Evolutionary conservation across 2,888 invertebrate genomes (phyloP), one percentile per base, ranked within the genome.

Genomic region (Harpalus rubripes): DNA sequence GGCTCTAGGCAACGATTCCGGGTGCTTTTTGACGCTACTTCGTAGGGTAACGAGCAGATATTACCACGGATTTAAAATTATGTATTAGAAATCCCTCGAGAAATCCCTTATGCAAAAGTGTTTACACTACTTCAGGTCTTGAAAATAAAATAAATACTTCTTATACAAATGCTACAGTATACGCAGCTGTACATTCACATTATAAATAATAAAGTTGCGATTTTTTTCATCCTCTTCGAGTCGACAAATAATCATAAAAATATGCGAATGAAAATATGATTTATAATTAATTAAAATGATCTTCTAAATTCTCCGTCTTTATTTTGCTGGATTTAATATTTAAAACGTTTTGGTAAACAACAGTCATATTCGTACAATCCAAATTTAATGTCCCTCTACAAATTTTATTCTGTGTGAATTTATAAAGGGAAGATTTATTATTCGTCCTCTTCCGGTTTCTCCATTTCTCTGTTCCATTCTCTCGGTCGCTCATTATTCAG

Each of bases 361-460:
- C 8, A 52, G 12, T 52, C 44, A 52, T 12, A 12, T 12, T 52
- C 44, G 44, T 52, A 52, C 44, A 52, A 52, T 52, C 10, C 44
- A 52, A 52, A 52, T 52, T 52, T 52, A 52, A 52, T 52, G 44
- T 12, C 10, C 44, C 44, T 52, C 44, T 52, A 52, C 44, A 52
- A 52, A 52, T 52, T 52, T 52, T 52, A 52, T 52, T 52, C 44
- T 52, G 44, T 52, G 44, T 52, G 44, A 52, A 52, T 52, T 6
- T 52, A 52, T 52, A 12, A 8, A 52, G 44, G 4, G 2, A 52
- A 12, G 44, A 52, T 52, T 52, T 52, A 52, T 52, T 52, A 52
- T 52, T 52, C 44, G 44, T 52, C 44, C 10, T 52, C 12, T 52
- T 52, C 44, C 44, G 44, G 44, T 12, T 32, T 32, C 32, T 32